Percentiles rank a stretch among this genome's conserved stretches.
Evolutionary conservation across 2,888 invertebrate species (phyloP).

Genomic region (Busseola fusca): DNA sequence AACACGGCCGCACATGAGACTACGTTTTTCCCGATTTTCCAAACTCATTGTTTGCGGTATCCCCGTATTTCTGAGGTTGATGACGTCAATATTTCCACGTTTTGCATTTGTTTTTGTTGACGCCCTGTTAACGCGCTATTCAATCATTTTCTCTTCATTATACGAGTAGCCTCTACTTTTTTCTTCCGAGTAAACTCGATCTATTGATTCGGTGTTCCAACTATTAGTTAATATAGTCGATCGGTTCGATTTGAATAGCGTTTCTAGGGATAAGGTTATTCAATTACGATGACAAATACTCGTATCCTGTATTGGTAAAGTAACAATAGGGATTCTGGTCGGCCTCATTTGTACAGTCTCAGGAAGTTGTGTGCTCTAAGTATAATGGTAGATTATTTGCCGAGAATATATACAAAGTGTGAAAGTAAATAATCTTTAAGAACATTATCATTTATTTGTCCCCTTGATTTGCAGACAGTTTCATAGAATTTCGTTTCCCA

Average conservation of each 20-base stretch:
- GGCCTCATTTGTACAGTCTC: conserved; percentile 23
- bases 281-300: conserved; percentile 48
- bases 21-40: conserved; percentile 76
- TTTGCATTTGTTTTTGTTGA: conserved; percentile 54
- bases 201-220: conserved; percentile 14
- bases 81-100: conserved; percentile 68
- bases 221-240: conserved; percentile 19
- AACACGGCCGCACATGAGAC: conserved; percentile 76
- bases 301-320: conserved; percentile 26
- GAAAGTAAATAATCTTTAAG: conserved; percentile 5
- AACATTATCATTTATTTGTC: not conserved
- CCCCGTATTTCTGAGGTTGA: conserved; percentile 65
- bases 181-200: not conserved
- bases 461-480: no score
- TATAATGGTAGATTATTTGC: conserved; percentile 27
- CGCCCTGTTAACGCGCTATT: conserved; percentile 26
- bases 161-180: not conserved
- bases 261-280: conserved; percentile 42
- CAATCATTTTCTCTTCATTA: conserved; percentile 16
- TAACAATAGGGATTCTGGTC: conserved; percentile 36
- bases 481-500: no score
- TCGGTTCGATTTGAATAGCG: conserved; percentile 41
- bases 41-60: conserved; percentile 67
- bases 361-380: conserved; percentile 16
- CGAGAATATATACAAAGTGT: conserved; percentile 9